These are phyloP conservation scores for Coptodon bakossiorum DNA, from an alignment of 2,113 vertebrate genomes.

Conservation along the genomic window DNA sequence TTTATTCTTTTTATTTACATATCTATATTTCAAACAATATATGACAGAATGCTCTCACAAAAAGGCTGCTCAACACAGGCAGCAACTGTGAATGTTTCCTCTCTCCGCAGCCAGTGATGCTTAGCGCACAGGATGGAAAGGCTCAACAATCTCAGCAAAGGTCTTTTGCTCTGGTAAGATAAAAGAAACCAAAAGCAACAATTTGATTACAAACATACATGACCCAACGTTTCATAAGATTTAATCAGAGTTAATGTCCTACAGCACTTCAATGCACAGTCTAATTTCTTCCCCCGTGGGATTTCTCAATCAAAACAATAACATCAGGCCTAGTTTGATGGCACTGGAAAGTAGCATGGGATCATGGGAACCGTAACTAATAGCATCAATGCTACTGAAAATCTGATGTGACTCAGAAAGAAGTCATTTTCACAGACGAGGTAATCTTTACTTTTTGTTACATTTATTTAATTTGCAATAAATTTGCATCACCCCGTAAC, in stretches of 20 bases:
- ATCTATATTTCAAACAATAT: background rate
- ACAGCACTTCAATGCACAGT: background rate
- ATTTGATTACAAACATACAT: background rate
- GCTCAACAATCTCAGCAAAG: constrained; percentile 77
- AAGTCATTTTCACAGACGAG: background rate
- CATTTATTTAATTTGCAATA: background rate
- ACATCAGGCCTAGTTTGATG: background rate
- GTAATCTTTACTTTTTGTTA: background rate
- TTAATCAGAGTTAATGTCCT: fast-evolving
- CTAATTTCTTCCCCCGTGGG: background rate
- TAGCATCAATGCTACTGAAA: background rate
- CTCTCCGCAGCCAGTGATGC: background rate
- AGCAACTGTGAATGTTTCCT: background rate
- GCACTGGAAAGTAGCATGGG: background rate
- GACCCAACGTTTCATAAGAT: background rate
- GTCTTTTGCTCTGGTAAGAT: constrained; percentile 75
- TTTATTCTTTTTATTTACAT: constrained; percentile 53
- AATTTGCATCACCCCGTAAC: background rate
- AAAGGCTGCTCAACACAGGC: background rate
- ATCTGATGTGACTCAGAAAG: background rate
- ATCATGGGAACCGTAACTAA: background rate
- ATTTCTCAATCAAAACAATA: background rate
- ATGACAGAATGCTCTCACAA: constrained; percentile 4
- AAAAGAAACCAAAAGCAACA: background rate
- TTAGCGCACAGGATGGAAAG: constrained; percentile 84